These are phyloP conservation scores for Tenthredo mesomela DNA, from an alignment of 2,888 invertebrate species.

Conservation along the genomic window DNA sequence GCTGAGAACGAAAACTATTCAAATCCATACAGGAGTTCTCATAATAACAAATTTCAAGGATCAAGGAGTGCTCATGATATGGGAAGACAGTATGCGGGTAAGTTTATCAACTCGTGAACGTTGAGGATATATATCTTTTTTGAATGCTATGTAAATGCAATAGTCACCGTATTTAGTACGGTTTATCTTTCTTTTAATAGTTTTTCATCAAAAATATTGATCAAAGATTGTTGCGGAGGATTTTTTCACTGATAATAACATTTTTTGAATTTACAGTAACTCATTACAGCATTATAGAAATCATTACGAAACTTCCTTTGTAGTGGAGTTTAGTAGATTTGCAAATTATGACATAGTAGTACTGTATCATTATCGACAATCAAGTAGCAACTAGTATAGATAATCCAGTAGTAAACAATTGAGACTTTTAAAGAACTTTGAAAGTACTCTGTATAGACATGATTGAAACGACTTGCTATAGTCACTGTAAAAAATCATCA, in stretches of 20 bases:
- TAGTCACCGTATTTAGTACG: background rate
- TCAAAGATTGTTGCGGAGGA: background rate
- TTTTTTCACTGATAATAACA: background rate
- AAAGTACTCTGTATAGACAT: background rate
- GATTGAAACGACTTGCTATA: background rate
- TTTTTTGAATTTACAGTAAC: background rate
- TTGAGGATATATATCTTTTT: background rate
- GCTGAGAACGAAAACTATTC: slow-evolving; percentile 76
- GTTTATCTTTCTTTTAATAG: too few relatives aligned
- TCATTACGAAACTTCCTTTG: too few relatives aligned
- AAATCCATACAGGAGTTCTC: slow-evolving; percentile 71
- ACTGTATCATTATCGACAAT: background rate
- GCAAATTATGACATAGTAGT: background rate
- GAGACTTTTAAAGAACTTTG: background rate
- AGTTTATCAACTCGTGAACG: slow-evolving; percentile 15
- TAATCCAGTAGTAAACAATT: background rate
- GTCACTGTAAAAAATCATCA: background rate
- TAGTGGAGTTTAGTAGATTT: background rate
- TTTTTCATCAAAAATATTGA: too few relatives aligned
- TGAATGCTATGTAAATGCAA: background rate
- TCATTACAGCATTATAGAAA: too few relatives aligned
- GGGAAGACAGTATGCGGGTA: slow-evolving; percentile 79
- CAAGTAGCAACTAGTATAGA: background rate
- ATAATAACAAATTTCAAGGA: slow-evolving; percentile 74
- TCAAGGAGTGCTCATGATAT: slow-evolving; percentile 87